Percentiles rank a stretch among this genome's conserved stretches.
These are phyloP conservation scores for Tribolium madens DNA, from an alignment of 1,140 invertebrate species.

Conservation along the genomic window DNA sequence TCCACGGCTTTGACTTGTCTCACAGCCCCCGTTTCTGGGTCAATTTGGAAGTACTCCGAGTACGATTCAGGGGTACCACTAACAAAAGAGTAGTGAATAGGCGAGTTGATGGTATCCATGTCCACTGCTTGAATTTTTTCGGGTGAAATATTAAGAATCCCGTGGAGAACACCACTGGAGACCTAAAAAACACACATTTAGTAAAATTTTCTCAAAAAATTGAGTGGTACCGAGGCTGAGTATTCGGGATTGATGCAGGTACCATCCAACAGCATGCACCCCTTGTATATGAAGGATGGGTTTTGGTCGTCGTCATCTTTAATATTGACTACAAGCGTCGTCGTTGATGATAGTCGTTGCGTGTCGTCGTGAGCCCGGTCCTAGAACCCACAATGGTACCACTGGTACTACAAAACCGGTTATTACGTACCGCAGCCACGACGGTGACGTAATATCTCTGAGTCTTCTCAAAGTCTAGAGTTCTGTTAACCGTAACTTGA, in stretches of 20 bases:
- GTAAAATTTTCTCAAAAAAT: neutral
- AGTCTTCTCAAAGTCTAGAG: conserved; percentile 90
- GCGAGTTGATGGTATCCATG: conserved; percentile 86
- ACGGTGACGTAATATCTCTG: conserved; percentile 90
- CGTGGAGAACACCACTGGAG: conserved; percentile 83
- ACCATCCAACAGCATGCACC: conserved; percentile 81
- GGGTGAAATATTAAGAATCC: conserved; percentile 84
- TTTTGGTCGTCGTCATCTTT: conserved; percentile 91
- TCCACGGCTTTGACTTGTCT: conserved; percentile 85
- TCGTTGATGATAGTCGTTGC: conserved; percentile 82
- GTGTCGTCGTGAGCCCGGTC: conserved; percentile 83
- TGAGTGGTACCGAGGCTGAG: conserved; percentile 71
- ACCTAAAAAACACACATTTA: conserved; percentile 69
- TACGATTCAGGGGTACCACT: conserved; percentile 82
- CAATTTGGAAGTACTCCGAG: conserved; percentile 86
- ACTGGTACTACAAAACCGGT: neutral
- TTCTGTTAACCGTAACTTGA: conserved; percentile 88
- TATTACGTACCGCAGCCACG: conserved; percentile 88
- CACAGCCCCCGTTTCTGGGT: conserved; percentile 82
- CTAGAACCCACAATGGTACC: conserved; percentile 66
- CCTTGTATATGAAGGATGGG: conserved; percentile 87
- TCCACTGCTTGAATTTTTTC: conserved; percentile 91
- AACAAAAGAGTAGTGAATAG: conserved; percentile 84
- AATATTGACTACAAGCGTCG: conserved; percentile 87
- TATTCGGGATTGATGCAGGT: conserved; percentile 88